Conservation (phyloP, 2,888 invertebrate species). For the Microdon myrmicae region DNA sequence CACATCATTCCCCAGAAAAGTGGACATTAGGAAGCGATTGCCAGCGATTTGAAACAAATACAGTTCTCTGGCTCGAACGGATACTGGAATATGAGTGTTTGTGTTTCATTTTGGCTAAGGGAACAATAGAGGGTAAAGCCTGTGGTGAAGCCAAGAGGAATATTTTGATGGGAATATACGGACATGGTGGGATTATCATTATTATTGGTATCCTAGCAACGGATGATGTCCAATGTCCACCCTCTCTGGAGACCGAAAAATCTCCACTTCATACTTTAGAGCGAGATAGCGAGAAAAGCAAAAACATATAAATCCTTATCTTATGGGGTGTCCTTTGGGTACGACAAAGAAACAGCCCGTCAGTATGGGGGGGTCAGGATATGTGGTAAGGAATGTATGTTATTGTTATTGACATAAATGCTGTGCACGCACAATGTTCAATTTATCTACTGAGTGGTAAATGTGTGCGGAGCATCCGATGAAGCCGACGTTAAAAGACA, state of each 20-base stretch:
- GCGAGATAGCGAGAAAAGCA: slow-evolving; percentile 18
- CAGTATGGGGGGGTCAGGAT: slow-evolving; percentile 13
- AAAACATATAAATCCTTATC: slow-evolving; percentile 39
- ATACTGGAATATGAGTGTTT: slow-evolving; percentile 35
- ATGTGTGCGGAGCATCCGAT: too few relatives aligned
- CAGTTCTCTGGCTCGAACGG: slow-evolving; percentile 1
- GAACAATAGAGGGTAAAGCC: slow-evolving; percentile 26
- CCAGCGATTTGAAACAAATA: slow-evolving; percentile 47
- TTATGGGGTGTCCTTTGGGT: slow-evolving; percentile 33
- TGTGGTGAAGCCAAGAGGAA: slow-evolving; percentile 44
- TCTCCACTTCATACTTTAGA: slow-evolving; percentile 18
- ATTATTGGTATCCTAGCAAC: slow-evolving; percentile 52
- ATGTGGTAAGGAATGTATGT: slow-evolving; percentile 46
- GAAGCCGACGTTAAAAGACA: too few relatives aligned
- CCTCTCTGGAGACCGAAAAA: slow-evolving; percentile 14
- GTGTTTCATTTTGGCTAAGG: slow-evolving; percentile 40
- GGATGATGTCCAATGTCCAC: slow-evolving; percentile 4
- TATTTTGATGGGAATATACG: slow-evolving; percentile 49
- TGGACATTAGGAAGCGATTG: slow-evolving; percentile 51
- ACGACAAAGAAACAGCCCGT: too few relatives aligned
- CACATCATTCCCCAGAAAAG: slow-evolving; percentile 6
- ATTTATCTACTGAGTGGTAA: slow-evolving; percentile 33
- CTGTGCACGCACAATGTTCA: slow-evolving; percentile 46
- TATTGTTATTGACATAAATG: slow-evolving; percentile 52
- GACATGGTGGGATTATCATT: slow-evolving; percentile 48